Evolutionary conservation across 2,888 invertebrate genomes (phyloP).

Genomic region (Pollenia griseotomentosa): DNA sequence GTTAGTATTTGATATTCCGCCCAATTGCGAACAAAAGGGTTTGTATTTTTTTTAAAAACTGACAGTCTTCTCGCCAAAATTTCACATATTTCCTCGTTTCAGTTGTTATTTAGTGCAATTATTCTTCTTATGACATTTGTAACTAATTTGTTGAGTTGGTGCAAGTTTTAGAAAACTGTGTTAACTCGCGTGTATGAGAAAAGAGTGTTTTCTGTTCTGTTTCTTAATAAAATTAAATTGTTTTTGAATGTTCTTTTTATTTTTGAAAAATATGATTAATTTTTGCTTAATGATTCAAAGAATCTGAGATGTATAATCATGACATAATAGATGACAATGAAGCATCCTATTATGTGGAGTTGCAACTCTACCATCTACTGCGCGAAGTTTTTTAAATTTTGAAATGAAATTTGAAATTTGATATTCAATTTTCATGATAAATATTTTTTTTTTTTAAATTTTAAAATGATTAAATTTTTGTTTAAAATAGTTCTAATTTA

Average conservation of each 20-base stretch:
- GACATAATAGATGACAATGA: constrained; percentile 83
- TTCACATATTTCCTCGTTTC: no score
- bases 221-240: constrained; percentile 44
- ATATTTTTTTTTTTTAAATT: constrained; percentile 75
- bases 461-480: constrained; percentile 23
- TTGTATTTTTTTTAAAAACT: no score
- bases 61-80: no score
- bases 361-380: constrained; percentile 83
- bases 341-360: constrained; percentile 83
- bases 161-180: neutral
- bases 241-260: constrained; percentile 49
- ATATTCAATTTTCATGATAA: constrained; percentile 80
- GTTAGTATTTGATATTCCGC: no score
- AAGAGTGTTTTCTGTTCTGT: constrained; percentile 1
- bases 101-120: no score
- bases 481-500: constrained; percentile 8
- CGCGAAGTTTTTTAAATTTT: constrained; percentile 68
- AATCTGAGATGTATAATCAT: constrained; percentile 70
- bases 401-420: constrained; percentile 81
- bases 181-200: neutral
- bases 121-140: no score
- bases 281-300: constrained; percentile 61
- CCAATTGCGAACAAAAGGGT: no score
- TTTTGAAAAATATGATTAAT: constrained; percentile 57
- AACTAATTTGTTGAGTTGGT: neutral